Percentiles rank a stretch among this genome's conserved stretches.
phyloP scores from a whole-genome alignment of 1,140 invertebrate species.

The Eulimnadia texana region DNA sequence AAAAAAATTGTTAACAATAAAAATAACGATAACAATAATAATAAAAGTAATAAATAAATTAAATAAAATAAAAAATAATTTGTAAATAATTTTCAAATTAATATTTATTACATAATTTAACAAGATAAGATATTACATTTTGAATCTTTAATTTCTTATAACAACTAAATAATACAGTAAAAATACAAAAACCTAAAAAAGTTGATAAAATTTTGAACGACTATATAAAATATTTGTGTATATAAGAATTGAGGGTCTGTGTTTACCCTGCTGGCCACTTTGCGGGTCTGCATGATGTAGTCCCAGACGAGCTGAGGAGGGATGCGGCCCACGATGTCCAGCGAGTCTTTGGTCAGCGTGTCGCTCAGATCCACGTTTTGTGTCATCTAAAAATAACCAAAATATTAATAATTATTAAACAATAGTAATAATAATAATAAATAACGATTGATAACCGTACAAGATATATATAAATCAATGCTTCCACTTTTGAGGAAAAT shows the following conservation, averaged over 20 bases:
- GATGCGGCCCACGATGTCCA: constrained; percentile 66
- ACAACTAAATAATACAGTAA: neutral
- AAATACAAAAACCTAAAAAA: constrained; percentile 9
- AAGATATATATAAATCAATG: neutral
- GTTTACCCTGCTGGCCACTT: constrained; percentile 52
- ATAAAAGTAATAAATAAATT: too few relatives aligned
- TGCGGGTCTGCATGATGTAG: constrained; percentile 80
- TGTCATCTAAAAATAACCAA: constrained; percentile 4
- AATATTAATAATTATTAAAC: too few relatives aligned
- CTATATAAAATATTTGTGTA: neutral
- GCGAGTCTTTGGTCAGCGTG: constrained; percentile 3
- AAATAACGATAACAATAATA: constrained; percentile 4
- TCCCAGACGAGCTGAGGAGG: constrained; percentile 82
- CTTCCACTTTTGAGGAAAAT: too few relatives aligned
- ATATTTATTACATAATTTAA: too few relatives aligned
- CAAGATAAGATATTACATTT: too few relatives aligned
- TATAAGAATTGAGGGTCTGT: constrained; percentile 9
- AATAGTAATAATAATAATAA: too few relatives aligned
- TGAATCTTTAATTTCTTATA: neutral
- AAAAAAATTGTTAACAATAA: constrained; percentile 11
- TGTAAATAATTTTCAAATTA: too few relatives aligned
- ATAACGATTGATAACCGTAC: too few relatives aligned
- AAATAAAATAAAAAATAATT: too few relatives aligned
- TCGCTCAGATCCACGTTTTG: neutral
- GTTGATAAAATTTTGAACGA: neutral